phyloP scores from a whole-genome alignment of 2,113 vertebrate genomes.

The Sylvietta virens region DNA sequence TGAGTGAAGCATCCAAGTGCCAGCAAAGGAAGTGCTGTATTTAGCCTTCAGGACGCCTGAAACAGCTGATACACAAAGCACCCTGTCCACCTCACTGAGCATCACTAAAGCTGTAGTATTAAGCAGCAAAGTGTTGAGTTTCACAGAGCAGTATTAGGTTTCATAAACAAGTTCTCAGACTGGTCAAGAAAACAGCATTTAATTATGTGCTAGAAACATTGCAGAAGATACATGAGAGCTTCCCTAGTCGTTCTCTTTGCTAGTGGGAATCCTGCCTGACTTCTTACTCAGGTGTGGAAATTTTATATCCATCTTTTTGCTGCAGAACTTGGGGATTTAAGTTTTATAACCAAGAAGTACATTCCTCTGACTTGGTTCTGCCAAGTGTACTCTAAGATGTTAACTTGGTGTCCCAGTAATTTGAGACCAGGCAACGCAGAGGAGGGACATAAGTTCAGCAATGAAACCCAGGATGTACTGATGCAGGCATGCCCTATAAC shows the following conservation, averaged over 20 bases:
- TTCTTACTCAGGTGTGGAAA: background rate
- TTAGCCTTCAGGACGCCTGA: background rate
- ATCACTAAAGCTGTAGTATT: background rate
- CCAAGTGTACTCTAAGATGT: background rate
- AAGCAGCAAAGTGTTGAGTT: background rate
- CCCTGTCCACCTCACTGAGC: background rate
- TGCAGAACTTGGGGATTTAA: background rate
- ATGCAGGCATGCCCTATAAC: background rate
- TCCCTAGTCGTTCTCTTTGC: background rate
- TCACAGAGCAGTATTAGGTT: background rate
- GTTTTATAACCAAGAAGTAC: background rate
- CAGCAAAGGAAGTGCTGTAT: background rate
- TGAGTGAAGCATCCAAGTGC: background rate
- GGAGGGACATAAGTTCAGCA: background rate
- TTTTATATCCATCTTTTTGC: background rate
- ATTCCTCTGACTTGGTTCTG: slow-evolving; percentile 1
- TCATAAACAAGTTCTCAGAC: slow-evolving; percentile 41
- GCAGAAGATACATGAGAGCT: background rate
- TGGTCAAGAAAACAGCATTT: background rate
- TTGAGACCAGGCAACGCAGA: background rate
- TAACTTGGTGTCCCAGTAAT: slow-evolving; percentile 33
- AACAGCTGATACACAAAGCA: slow-evolving; percentile 25
- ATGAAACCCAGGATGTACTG: background rate
- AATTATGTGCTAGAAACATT: background rate
- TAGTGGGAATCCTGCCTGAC: background rate